Evolutionary conservation across 1,140 invertebrate species (phyloP).

Genomic region (Drosophila punjabiensis): DNA sequence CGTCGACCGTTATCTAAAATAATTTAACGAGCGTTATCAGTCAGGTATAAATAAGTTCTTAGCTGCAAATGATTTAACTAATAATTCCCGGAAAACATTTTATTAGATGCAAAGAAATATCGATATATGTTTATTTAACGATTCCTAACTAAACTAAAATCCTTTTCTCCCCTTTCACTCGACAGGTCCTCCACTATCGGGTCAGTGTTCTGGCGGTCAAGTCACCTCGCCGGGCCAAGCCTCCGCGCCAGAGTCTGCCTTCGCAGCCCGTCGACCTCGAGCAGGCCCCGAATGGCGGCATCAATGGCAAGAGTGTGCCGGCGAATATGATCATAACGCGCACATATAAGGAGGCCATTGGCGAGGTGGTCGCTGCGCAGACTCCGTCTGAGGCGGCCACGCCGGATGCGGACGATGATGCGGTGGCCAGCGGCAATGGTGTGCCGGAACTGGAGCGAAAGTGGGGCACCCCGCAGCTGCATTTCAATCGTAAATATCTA

Average conservation of each 20-base stretch:
- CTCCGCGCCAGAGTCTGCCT: slow-evolving; percentile 48
- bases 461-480: slow-evolving; percentile 81
- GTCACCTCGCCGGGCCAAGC: slow-evolving; percentile 65
- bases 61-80: slow-evolving; percentile 1
- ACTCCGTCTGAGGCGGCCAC: slow-evolving; percentile 6
- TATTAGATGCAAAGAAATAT: neutral
- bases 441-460: slow-evolving; percentile 60
- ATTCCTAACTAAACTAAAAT: no score
- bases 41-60: neutral
- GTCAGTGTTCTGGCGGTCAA: slow-evolving; percentile 72
- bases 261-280: slow-evolving; percentile 59
- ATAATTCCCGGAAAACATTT: neutral
- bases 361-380: slow-evolving; percentile 14
- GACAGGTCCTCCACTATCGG: slow-evolving; percentile 75
- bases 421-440: neutral
- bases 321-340: slow-evolving; percentile 74
- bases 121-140: no score
- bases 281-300: slow-evolving; percentile 52
- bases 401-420: slow-evolving; percentile 43
- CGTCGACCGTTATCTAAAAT: slow-evolving; percentile 7
- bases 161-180: neutral
- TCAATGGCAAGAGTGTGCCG: slow-evolving; percentile 76
- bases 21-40: slow-evolving; percentile 6
- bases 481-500: slow-evolving; percentile 83
- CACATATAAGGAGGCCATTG: slow-evolving; percentile 72